Percentiles rank a stretch among this genome's conserved stretches.
Evolutionary conservation across 2,113 vertebrate genomes (phyloP).

Genomic region (Albula goreensis): DNA sequence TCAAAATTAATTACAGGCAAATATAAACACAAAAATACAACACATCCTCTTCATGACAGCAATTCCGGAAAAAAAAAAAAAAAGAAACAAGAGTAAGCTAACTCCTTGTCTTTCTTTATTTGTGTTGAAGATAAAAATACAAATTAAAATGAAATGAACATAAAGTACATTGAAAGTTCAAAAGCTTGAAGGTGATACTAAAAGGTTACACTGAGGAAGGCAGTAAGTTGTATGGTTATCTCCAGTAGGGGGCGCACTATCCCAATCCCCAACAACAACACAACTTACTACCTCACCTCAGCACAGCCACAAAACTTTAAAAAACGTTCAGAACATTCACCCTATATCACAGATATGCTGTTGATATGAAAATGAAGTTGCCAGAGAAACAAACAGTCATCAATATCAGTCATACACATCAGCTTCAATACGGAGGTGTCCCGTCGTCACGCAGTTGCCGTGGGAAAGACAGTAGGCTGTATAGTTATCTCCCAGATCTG

Average conservation of each 20-base stretch:
- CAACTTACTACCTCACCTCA: constrained; percentile 84
- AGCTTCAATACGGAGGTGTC: background rate
- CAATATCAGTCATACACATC: background rate
- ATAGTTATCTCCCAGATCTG: constrained; percentile 98
- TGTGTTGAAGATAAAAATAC: background rate
- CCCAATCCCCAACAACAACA: constrained; percentile 80
- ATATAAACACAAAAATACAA: too few relatives aligned
- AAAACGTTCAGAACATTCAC: background rate
- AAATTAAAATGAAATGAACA: background rate
- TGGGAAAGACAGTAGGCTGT: constrained; percentile 96
- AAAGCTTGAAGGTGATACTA: background rate
- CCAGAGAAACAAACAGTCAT: background rate
- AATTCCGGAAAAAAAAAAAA: too few relatives aligned
- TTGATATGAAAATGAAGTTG: background rate
- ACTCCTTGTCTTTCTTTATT: too few relatives aligned
- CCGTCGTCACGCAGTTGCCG: constrained; percentile 55
- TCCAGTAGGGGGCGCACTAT: constrained; percentile 71
- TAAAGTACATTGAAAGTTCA: background rate
- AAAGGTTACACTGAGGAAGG: constrained; percentile 69
- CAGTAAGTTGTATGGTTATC: constrained; percentile 87
- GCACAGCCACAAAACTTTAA: constrained; percentile 38
- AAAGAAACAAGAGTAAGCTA: too few relatives aligned
- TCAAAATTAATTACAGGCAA: too few relatives aligned
- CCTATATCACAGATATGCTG: background rate
- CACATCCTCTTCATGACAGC: too few relatives aligned